phyloP scores from a whole-genome alignment of 2,113 vertebrate genomes.

The Ceyx margarethae region DNA sequence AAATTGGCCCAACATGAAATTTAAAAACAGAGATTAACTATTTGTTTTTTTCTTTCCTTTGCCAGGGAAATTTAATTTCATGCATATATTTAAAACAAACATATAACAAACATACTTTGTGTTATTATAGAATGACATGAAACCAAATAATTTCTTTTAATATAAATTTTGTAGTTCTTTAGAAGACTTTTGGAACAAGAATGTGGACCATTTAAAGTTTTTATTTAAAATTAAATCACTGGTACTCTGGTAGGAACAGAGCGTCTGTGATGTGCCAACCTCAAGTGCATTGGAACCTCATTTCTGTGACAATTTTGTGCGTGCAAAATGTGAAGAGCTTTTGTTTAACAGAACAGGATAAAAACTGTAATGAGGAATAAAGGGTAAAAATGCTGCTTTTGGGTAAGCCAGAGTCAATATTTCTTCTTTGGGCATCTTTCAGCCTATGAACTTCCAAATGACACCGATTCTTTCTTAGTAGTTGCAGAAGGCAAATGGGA shows the following conservation, averaged over 20 bases:
- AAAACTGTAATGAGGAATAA: not conserved
- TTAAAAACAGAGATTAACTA: not conserved
- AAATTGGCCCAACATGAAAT: not conserved
- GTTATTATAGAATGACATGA: not conserved
- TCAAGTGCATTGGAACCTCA: not conserved
- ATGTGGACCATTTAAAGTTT: not conserved
- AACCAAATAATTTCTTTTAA: constrained; percentile 9
- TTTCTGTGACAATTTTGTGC: not conserved
- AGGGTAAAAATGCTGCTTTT: not conserved
- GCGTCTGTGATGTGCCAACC: not conserved
- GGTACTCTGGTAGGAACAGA: not conserved
- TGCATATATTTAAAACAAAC: not conserved
- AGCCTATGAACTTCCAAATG: not conserved
- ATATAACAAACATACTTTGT: not conserved
- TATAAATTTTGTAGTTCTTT: not conserved
- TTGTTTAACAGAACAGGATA: not conserved
- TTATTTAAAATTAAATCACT: constrained; percentile 1
- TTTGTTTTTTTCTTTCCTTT: not conserved
- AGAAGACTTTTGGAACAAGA: not conserved
- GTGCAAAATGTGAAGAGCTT: not conserved
- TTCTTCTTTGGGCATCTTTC: not conserved
- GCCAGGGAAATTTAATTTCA: not conserved
- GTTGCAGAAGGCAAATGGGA: not conserved
- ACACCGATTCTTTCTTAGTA: not conserved
- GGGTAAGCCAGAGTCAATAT: not conserved